Evolutionary conservation across 2,797 vertebrate species (phyloP), one percentile per base, ranked within the genome.

Genomic region (Eulemur coronatus): DNA sequence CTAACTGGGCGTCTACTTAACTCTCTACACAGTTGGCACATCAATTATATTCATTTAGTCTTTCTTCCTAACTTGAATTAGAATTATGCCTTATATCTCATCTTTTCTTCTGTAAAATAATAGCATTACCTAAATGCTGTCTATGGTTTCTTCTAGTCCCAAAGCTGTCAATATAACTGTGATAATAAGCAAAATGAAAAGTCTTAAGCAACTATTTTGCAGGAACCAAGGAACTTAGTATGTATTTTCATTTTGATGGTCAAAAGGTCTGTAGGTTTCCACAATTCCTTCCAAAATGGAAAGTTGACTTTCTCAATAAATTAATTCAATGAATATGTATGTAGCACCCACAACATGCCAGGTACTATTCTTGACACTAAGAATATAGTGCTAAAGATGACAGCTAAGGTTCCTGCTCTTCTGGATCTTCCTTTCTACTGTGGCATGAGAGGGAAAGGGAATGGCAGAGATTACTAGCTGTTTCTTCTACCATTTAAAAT

Each of bases 1-100:
- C 41, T 81, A 95, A 94, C 1, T 65, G 50, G 50, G 33, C 35
- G 90, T 84, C 85, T 75, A 93, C 43, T 85, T 94, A 92, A 91
- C 11, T 84, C 35, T 63, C 46, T 69, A 79, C 41, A 9, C 38
- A 26, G 22, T 30, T 91, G 35, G 57, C n/a, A 59, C 2, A 59
- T 63, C 48, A 80, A 70, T 65, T 95, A 65, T 28, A 84, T 63
- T 92, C 8, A 90, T 48, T 93, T 75, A 72, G 13, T 84, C 28
- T 82, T 95, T 94, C 26, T 80, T 63, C 46, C 79, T 84, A 84
- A 80, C 43, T 67, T 94, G 91, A 91, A 52, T 82, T 92, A 88
- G 57, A 95, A 96, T 50, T 70, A 63, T 84, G 18, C 85, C 33
- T 78, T 93, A 72, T 30, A 65, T 43, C 72, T 88, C 75, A 85